Conservation (phyloP, 2,888 invertebrate species). For the Argyresthia albistria region DNA sequence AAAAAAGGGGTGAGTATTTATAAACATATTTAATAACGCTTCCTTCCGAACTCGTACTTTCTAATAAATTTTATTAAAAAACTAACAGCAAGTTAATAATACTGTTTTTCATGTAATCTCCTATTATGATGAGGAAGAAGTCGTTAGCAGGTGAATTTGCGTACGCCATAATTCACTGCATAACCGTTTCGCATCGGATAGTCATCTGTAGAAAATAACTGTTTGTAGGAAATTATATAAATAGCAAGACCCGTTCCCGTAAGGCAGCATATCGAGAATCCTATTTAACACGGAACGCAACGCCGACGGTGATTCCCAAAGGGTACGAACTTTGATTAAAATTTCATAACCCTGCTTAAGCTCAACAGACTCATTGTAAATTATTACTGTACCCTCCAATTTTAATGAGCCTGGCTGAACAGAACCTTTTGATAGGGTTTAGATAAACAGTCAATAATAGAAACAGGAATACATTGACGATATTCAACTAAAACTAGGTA, state of each 20-base stretch:
- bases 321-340: constrained; percentile 63
- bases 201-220: constrained; percentile 3
- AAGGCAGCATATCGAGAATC: constrained; percentile 1
- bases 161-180: not conserved
- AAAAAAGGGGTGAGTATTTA: no score
- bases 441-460: constrained; percentile 13
- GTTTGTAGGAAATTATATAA: constrained; percentile 5
- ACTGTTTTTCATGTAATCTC: no score
- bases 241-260: constrained; percentile 4
- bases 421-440: constrained; percentile 34
- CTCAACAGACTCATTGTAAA: constrained; percentile 46
- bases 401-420: constrained; percentile 32
- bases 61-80: no score
- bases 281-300: constrained; percentile 3
- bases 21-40: no score
- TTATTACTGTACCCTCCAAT: constrained; percentile 46
- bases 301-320: constrained; percentile 17
- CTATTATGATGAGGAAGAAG: not conserved
- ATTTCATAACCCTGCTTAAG: constrained; percentile 57
- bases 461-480: not conserved
- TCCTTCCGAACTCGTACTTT: no score
- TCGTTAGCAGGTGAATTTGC: not conserved
- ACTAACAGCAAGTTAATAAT: no score
- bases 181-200: not conserved
- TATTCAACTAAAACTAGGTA: no score